A percentile compares a stretch with the other conserved stretches of the same genome.
Evolutionary conservation across 2,113 vertebrate species (phyloP).

Genomic region (Ahaetulla prasina): DNA sequence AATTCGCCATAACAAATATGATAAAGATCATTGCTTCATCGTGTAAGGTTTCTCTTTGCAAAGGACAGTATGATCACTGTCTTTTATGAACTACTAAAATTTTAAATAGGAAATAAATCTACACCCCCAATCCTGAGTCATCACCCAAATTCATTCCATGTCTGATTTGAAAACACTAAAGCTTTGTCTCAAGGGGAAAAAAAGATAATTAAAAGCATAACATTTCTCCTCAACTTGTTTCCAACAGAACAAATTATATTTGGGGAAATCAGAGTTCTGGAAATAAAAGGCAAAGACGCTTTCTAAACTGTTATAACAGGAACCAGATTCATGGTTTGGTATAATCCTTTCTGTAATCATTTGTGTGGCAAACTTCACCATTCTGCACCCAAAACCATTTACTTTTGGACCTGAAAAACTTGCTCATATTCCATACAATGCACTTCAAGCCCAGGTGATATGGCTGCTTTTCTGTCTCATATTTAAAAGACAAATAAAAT

Average conservation of each 20-base stretch:
- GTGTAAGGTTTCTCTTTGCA: slow-evolving; percentile 33
- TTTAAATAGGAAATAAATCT: slow-evolving; percentile 15
- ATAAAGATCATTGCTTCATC: slow-evolving; percentile 14
- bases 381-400: neutral
- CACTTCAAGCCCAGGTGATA: neutral
- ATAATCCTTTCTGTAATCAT: neutral
- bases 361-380: neutral
- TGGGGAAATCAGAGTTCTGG: slow-evolving; percentile 6
- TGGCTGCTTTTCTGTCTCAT: neutral
- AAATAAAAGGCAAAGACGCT: neutral
- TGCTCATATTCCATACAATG: neutral
- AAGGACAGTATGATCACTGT: slow-evolving; percentile 36
- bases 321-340: neutral
- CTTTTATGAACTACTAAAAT: slow-evolving; percentile 33
- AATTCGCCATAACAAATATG: slow-evolving; percentile 26
- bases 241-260: neutral
- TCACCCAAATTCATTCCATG: neutral
- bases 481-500: neutral
- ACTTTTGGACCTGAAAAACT: neutral
- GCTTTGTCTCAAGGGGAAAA: slow-evolving; percentile 25
- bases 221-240: slow-evolving; percentile 22
- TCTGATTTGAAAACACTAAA: slow-evolving; percentile 12
- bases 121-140: slow-evolving; percentile 2
- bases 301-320: slow-evolving; percentile 13
- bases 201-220: slow-evolving; percentile 21